Conservation (phyloP, 1,140 invertebrate genomes). For the Metopolophium dirhodum region DNA sequence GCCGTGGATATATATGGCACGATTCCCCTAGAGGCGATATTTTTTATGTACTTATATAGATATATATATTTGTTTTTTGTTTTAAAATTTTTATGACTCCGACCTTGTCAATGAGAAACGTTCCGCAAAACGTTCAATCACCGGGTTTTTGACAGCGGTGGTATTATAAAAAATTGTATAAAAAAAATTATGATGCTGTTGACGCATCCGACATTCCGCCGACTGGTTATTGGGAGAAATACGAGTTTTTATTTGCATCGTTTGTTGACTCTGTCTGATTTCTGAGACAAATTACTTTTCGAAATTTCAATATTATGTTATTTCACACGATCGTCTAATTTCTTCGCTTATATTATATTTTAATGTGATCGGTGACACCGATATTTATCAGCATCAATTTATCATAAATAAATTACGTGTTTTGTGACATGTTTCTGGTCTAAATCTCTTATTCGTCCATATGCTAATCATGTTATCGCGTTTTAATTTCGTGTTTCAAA, state of each 20-base stretch:
- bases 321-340: conserved; percentile 6
- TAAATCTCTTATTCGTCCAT: not conserved
- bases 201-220: not conserved
- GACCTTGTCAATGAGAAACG: not conserved
- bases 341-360: not conserved
- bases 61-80: conserved; percentile 3
- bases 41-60: not conserved
- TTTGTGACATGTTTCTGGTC: not conserved
- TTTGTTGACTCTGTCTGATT: not conserved
- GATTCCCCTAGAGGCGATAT: not conserved
- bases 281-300: not conserved
- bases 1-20: not conserved
- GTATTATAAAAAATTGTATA: not conserved
- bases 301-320: not conserved
- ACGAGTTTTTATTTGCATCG: not conserved
- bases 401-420: not conserved
- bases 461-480: not conserved
- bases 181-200: not conserved
- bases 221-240: not conserved
- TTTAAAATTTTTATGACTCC: conserved; percentile 18
- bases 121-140: conserved; percentile 31
- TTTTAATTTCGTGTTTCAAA: not conserved
- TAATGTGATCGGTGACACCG: not conserved
- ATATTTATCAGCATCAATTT: not conserved
- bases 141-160: not conserved